Percentiles rank a stretch among this genome's conserved stretches.
phyloP scores from a whole-genome alignment of 2,888 invertebrate genomes.

The Hipparchia semele region DNA sequence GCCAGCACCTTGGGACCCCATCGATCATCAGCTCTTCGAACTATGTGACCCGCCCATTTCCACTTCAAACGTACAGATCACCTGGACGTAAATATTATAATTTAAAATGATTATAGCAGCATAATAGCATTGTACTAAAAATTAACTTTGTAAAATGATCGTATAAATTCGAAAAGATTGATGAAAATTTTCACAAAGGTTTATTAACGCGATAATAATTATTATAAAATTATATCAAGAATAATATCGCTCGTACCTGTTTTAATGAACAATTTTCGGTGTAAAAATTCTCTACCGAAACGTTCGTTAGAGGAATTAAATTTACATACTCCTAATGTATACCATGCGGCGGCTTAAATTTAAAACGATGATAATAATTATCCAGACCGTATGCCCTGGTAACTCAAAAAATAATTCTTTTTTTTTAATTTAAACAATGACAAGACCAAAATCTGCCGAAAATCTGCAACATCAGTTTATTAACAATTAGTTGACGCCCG shows the following conservation, averaged over 20 bases:
- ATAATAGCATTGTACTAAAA: too few species aligned
- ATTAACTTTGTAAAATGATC: neutral
- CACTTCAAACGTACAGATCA: too few species aligned
- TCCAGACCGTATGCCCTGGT: constrained; percentile 21
- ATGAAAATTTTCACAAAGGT: constrained; percentile 1
- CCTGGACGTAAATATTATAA: too few species aligned
- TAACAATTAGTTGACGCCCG: too few species aligned
- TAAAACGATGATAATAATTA: constrained; percentile 34
- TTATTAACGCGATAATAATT: neutral
- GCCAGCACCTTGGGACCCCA: too few species aligned
- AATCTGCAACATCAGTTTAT: neutral
- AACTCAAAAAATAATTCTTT: constrained; percentile 16
- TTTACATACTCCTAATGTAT: constrained; percentile 37
- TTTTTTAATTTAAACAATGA: constrained; percentile 23
- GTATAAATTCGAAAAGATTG: neutral
- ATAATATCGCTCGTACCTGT: constrained; percentile 14
- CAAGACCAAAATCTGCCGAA: constrained; percentile 16
- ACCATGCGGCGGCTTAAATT: constrained; percentile 33
- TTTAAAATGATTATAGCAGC: too few species aligned
- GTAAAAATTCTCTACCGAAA: constrained; percentile 28
- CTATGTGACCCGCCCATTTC: too few species aligned
- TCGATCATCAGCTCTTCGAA: too few species aligned
- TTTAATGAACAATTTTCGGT: constrained; percentile 24
- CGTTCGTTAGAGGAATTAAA: constrained; percentile 34
- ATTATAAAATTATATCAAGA: constrained; percentile 4